phyloP scores from a whole-genome alignment of 2,888 invertebrate species.

The Agrochola circellaris region DNA sequence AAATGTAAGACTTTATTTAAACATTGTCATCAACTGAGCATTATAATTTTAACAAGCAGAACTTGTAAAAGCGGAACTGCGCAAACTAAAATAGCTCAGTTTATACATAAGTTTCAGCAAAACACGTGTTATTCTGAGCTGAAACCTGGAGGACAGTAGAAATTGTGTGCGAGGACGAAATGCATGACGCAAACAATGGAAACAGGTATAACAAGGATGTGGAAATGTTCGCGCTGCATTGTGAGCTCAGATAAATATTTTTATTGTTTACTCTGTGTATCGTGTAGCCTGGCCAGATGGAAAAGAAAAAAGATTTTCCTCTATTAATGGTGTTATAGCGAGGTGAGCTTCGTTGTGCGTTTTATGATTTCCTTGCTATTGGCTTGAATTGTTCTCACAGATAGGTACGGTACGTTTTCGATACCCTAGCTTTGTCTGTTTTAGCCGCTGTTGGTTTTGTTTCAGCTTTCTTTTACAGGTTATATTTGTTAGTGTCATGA shows the following conservation, averaged over 20 bases:
- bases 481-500: background rate
- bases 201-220: constrained; percentile 66
- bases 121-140: constrained; percentile 54
- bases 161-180: constrained; percentile 66
- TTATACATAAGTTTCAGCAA: constrained; percentile 52
- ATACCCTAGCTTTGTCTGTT: background rate
- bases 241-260: constrained; percentile 58
- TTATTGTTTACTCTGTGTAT: constrained; percentile 56
- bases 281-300: constrained; percentile 24
- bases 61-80: constrained; percentile 56
- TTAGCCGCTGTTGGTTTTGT: background rate
- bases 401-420: background rate
- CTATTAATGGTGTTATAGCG: constrained; percentile 8
- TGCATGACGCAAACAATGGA: constrained; percentile 65
- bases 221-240: constrained; percentile 63
- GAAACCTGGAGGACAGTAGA: constrained; percentile 63
- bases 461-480: background rate
- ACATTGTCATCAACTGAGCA: constrained; percentile 42
- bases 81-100: constrained; percentile 57
- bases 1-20: constrained; percentile 23
- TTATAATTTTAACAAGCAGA: constrained; percentile 50
- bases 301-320: constrained; percentile 39
- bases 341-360: constrained; percentile 11
- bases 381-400: constrained; percentile 7
- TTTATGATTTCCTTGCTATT: constrained; percentile 16